Conservation (phyloP, 1,140 invertebrate species). For the Phymorhynchus buccinoides region DNA sequence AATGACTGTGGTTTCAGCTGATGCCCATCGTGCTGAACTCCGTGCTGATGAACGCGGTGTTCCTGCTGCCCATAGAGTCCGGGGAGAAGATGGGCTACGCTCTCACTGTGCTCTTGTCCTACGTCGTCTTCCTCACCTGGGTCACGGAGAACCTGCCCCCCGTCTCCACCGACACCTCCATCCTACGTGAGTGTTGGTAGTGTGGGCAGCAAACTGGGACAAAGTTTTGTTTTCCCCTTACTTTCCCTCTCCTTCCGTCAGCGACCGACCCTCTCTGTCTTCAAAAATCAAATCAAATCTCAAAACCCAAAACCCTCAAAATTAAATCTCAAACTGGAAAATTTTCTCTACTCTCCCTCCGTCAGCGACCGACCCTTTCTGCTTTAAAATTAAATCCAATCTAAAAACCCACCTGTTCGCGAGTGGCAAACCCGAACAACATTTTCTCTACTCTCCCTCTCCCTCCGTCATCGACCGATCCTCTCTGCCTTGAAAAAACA, state of each 20-base stretch:
- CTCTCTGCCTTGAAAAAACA: no score
- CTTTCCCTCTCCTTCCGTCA: no score
- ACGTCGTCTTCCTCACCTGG: constrained; percentile 69
- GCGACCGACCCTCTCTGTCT: no score
- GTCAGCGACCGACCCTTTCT: constrained; percentile 35
- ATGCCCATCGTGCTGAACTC: constrained; percentile 57
- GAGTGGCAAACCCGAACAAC: no score
- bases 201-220: constrained; percentile 65
- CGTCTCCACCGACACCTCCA: constrained; percentile 47
- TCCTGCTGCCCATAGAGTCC: constrained; percentile 64
- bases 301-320: no score
- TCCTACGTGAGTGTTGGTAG: constrained; percentile 15
- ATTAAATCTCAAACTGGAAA: no score
- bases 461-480: no score
- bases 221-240: no score
- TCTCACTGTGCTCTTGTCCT: constrained; percentile 67
- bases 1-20: constrained; percentile 47
- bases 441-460: no score
- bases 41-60: constrained; percentile 58
- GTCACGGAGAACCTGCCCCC: constrained; percentile 67
- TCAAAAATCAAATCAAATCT: no score
- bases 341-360: no score
- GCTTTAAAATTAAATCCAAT: constrained; percentile 64
- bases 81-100: constrained; percentile 66
- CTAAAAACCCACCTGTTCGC: no score